Conservation (phyloP, 2,113 vertebrate genomes). For the Chloroceryle aenea region DNA sequence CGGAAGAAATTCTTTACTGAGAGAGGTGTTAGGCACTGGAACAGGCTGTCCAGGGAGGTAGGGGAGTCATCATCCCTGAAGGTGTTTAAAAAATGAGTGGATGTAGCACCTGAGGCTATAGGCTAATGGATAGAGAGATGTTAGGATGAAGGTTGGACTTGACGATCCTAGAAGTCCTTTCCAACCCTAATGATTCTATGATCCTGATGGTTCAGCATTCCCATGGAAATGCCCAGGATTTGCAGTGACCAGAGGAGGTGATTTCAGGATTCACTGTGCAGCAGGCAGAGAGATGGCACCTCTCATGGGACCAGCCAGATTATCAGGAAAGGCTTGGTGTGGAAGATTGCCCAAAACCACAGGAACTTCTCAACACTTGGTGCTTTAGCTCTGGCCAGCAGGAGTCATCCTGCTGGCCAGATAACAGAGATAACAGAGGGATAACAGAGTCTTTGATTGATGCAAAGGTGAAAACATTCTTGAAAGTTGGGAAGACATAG, state of each 20-base stretch:
- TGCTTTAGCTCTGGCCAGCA: background rate
- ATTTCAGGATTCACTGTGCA: background rate
- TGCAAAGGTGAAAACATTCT: background rate
- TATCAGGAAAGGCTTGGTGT: background rate
- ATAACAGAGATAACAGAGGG: too few species aligned
- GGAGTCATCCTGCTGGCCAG: background rate
- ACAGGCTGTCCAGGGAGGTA: too few species aligned
- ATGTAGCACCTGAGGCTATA: too few species aligned
- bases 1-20: too few species aligned
- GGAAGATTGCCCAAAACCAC: background rate
- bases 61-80: too few species aligned
- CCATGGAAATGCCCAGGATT: rapidly evolving
- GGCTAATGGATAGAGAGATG: too few species aligned
- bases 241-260: background rate
- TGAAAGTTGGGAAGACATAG: background rate
- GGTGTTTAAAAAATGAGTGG: too few species aligned
- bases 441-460: background rate
- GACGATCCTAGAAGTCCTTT: too few species aligned
- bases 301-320: background rate
- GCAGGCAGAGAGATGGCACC: background rate
- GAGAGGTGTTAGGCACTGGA: too few species aligned
- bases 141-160: too few species aligned
- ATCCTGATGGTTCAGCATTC: background rate
- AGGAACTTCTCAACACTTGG: background rate
- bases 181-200: too few species aligned